Conservation (phyloP, 1,140 invertebrate genomes). For the Diprion similis region DNA sequence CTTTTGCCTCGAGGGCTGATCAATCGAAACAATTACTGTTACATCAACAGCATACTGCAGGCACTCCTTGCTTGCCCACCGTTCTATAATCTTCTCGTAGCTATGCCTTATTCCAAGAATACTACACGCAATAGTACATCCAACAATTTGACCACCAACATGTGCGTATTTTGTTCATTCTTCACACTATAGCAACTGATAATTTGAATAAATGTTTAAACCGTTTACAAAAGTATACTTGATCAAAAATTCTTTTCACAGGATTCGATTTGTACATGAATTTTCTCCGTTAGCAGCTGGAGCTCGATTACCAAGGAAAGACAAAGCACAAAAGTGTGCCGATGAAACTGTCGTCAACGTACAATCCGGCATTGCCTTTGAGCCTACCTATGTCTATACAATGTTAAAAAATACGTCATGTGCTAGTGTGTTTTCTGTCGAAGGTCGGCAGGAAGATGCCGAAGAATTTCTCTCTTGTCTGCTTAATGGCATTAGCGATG, state of each 20-base stretch:
- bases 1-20: slow-evolving; percentile 86
- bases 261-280: slow-evolving; percentile 73
- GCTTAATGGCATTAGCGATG: slow-evolving; percentile 93
- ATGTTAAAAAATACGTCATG: slow-evolving; percentile 78
- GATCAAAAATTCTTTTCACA: slow-evolving; percentile 43
- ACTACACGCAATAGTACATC: slow-evolving; percentile 68
- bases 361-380: slow-evolving; percentile 74
- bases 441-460: slow-evolving; percentile 92
- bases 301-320: slow-evolving; percentile 60
- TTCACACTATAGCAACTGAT: slow-evolving; percentile 13
- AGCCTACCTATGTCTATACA: slow-evolving; percentile 83
- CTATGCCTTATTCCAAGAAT: slow-evolving; percentile 67
- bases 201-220: slow-evolving; percentile 11
- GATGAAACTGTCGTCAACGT: slow-evolving; percentile 52
- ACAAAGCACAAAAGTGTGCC: slow-evolving; percentile 51
- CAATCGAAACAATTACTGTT: slow-evolving; percentile 94
- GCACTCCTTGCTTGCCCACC: slow-evolving; percentile 91
- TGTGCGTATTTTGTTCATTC: slow-evolving; percentile 70
- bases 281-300: slow-evolving; percentile 69
- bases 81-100: slow-evolving; percentile 88
- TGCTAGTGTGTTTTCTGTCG: slow-evolving; percentile 73
- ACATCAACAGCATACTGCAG: slow-evolving; percentile 92
- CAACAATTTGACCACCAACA: slow-evolving; percentile 89
- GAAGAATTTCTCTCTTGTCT: slow-evolving; percentile 94
- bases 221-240: slow-evolving; percentile 25